A percentile compares a stretch with the other conserved stretches of the same genome.
These are phyloP conservation scores for Sphyrna mokarran DNA, from an alignment of 2,113 vertebrate species.

Conservation along the genomic window DNA sequence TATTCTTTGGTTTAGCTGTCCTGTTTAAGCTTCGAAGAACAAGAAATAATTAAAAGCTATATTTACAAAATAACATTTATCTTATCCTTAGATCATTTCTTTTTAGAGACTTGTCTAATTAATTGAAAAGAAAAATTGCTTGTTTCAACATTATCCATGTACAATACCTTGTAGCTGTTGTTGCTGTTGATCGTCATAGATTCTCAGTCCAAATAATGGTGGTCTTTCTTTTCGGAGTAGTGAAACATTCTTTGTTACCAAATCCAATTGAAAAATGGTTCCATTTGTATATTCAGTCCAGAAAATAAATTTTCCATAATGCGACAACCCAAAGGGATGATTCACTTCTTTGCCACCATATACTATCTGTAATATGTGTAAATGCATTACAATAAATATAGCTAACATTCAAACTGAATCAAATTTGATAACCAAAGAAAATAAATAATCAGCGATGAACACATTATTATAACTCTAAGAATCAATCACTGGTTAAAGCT, in stretches of 20 bases:
- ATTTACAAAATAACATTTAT: neutral
- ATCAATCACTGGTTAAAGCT: neutral
- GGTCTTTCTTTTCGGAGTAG: slow-evolving; percentile 82
- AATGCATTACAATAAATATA: neutral
- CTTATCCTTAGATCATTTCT: neutral
- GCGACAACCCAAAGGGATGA: slow-evolving; percentile 91
- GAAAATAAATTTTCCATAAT: slow-evolving; percentile 83
- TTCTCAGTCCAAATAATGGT: slow-evolving; percentile 86
- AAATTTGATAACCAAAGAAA: neutral
- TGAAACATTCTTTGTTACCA: slow-evolving; percentile 74
- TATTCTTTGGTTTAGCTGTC: slow-evolving; percentile 28
- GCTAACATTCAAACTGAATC: neutral
- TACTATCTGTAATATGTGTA: slow-evolving; percentile 67
- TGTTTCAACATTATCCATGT: slow-evolving; percentile 29
- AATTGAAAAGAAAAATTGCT: neutral
- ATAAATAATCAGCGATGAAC: neutral
- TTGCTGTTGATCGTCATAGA: slow-evolving; percentile 87
- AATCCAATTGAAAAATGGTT: slow-evolving; percentile 90
- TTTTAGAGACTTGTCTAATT: neutral
- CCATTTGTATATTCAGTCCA: slow-evolving; percentile 99
- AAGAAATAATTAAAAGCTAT: slow-evolving; percentile 36
- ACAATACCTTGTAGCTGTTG: slow-evolving; percentile 65
- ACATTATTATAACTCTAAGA: neutral
- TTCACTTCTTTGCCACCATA: slow-evolving; percentile 92
- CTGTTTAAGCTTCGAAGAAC: slow-evolving; percentile 19